Conservation (phyloP, 2,113 vertebrate species). For the Danionella cerebrum region DNA sequence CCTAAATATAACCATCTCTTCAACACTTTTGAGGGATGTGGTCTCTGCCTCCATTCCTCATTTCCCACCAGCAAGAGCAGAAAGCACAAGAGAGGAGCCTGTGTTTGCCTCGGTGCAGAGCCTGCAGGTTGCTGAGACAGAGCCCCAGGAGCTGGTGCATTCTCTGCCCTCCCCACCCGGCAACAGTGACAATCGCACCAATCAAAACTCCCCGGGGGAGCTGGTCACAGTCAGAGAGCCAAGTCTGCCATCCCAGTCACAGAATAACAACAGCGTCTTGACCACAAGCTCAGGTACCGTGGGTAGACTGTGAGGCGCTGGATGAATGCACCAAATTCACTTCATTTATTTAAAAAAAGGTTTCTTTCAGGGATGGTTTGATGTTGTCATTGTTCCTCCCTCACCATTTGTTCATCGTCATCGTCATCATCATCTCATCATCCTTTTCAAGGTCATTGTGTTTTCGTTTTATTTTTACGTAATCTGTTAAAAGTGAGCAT, state of each 20-base stretch:
- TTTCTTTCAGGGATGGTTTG: slow-evolving; percentile 21
- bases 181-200: slow-evolving; percentile 61
- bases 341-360: slow-evolving; percentile 22
- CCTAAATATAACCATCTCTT: slow-evolving; percentile 34
- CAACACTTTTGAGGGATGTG: slow-evolving; percentile 2
- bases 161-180: slow-evolving; percentile 51
- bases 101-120: slow-evolving; percentile 52
- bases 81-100: slow-evolving; percentile 44
- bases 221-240: slow-evolving; percentile 44
- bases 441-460: slow-evolving; percentile 21
- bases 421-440: slow-evolving; percentile 17
- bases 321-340: neutral
- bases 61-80: slow-evolving; percentile 30
- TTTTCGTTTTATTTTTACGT: neutral
- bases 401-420: slow-evolving; percentile 15
- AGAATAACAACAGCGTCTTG: slow-evolving; percentile 53
- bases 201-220: slow-evolving; percentile 55
- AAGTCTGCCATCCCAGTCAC: slow-evolving; percentile 40
- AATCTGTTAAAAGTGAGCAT: neutral
- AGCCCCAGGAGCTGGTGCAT: slow-evolving; percentile 55
- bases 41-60: neutral
- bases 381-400: neutral
- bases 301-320: neutral
- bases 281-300: slow-evolving; percentile 68
- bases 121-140: slow-evolving; percentile 46